These are phyloP conservation scores for Mylabris sibirica DNA, from an alignment of 2,888 invertebrate species.

Conservation along the genomic window DNA sequence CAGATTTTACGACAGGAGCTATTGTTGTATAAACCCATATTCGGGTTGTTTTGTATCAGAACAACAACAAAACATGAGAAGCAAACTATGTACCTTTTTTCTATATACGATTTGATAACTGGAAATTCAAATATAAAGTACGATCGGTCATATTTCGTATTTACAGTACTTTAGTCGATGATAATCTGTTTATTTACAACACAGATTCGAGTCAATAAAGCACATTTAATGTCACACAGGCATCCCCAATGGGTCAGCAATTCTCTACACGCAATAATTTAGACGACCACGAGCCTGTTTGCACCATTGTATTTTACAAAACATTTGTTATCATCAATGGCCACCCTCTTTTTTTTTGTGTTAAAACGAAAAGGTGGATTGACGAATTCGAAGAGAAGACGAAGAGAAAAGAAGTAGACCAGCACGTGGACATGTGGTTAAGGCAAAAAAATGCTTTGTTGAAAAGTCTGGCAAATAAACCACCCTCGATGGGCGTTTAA, in stretches of 20 bases:
- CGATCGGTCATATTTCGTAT: slow-evolving; percentile 36
- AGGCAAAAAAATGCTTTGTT: not conserved
- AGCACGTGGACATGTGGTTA: slow-evolving; percentile 1
- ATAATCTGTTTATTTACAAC: slow-evolving; percentile 51
- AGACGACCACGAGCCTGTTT: slow-evolving; percentile 46
- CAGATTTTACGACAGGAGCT: slow-evolving; percentile 25
- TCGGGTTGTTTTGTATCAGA: slow-evolving; percentile 2
- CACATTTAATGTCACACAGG: slow-evolving; percentile 47
- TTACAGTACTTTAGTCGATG: slow-evolving; percentile 34
- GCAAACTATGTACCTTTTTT: not conserved
- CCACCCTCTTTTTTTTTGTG: slow-evolving; percentile 17
- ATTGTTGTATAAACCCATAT: slow-evolving; percentile 17
- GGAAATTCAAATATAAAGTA: slow-evolving; percentile 4
- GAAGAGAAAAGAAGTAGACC: not conserved
- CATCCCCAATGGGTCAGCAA: slow-evolving; percentile 24
- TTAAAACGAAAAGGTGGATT: not conserved
- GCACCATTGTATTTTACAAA: slow-evolving; percentile 34
- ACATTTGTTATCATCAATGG: slow-evolving; percentile 29
- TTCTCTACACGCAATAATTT: slow-evolving; percentile 47
- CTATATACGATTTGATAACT: slow-evolving; percentile 7
- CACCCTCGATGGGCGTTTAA: not conserved
- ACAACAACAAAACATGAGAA: not conserved
- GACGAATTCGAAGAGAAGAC: not conserved
- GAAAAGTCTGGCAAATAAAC: not conserved
- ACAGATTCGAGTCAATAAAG: slow-evolving; percentile 47